Percentiles rank a stretch among this genome's conserved stretches.
phyloP scores from a whole-genome alignment of 1,140 invertebrate species.

The Trissolcus basalis region DNA sequence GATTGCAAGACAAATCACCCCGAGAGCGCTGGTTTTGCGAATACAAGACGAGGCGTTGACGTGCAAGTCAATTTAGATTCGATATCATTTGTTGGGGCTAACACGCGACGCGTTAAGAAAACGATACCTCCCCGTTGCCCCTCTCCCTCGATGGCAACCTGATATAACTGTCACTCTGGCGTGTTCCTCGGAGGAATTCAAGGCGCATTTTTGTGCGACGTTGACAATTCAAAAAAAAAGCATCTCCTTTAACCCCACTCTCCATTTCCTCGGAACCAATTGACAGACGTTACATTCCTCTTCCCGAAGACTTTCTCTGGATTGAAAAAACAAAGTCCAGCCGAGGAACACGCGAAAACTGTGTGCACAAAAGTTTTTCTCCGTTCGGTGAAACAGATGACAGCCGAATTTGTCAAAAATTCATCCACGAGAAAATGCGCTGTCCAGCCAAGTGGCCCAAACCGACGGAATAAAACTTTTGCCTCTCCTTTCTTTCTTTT shows the following conservation, averaged over 20 bases:
- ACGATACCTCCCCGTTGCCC: constrained; percentile 12
- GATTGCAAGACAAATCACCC: constrained; percentile 48
- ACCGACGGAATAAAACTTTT: too few species aligned
- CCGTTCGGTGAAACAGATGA: too few species aligned
- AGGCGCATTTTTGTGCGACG: background rate
- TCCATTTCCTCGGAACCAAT: too few species aligned
- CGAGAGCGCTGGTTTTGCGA: constrained; percentile 11
- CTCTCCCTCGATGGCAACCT: background rate
- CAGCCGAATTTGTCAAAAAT: too few species aligned
- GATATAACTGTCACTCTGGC: constrained; percentile 34
- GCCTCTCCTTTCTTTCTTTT: too few species aligned
- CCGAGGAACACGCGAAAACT: too few species aligned
- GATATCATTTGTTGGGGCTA: constrained; percentile 46
- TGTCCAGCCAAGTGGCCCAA: too few species aligned
- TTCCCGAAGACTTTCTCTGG: too few species aligned
- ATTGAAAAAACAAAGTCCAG: too few species aligned
- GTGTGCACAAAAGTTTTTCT: too few species aligned
- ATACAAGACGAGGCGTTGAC: constrained; percentile 37
- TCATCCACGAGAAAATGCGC: too few species aligned
- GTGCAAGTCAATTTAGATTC: constrained; percentile 45
- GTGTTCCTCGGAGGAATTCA: constrained; percentile 3
- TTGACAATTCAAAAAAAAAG: background rate
- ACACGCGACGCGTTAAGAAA: constrained; percentile 34
- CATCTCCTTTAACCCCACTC: background rate
- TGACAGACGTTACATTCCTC: too few species aligned